Conservation (phyloP, 2,797 vertebrate genomes). For the Karalla daura region DNA sequence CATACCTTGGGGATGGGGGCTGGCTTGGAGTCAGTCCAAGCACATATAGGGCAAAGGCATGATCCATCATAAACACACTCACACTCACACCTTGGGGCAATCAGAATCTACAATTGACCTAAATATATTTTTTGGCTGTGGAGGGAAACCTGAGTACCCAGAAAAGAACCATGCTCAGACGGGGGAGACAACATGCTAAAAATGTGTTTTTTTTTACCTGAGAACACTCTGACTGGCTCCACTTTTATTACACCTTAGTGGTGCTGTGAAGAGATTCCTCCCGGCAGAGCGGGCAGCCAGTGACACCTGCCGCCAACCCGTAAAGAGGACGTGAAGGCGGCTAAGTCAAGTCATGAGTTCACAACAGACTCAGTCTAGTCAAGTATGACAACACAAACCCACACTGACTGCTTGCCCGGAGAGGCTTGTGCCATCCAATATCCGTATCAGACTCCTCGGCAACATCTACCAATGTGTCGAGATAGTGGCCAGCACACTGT, state of each 20-base stretch:
- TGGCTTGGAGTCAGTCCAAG: too few relatives aligned
- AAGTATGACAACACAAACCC: slow-evolving; percentile 36
- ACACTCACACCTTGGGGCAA: too few relatives aligned
- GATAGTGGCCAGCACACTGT: slow-evolving; percentile 33
- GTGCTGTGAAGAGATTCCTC: background rate
- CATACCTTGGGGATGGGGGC: too few relatives aligned
- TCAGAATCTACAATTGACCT: too few relatives aligned
- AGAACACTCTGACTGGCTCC: slow-evolving; percentile 9
- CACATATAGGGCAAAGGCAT: too few relatives aligned
- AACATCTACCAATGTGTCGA: slow-evolving; percentile 40
- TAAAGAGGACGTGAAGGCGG: slow-evolving; percentile 11
- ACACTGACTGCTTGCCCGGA: slow-evolving; percentile 7
- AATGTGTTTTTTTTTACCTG: slow-evolving; percentile 7
- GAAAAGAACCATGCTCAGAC: too few relatives aligned
- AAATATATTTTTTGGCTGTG: too few relatives aligned
- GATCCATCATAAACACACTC: too few relatives aligned
- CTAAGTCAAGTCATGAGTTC: slow-evolving; percentile 17
- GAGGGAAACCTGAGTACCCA: too few relatives aligned
- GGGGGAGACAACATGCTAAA: too few relatives aligned
- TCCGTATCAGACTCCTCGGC: slow-evolving; percentile 41
- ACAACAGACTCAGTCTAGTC: slow-evolving; percentile 20
- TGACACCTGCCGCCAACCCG: slow-evolving; percentile 17
- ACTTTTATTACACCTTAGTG: background rate
- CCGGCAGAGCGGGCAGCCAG: slow-evolving; percentile 8
- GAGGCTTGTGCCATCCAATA: slow-evolving; percentile 48